A percentile compares a stretch with the other conserved stretches of the same genome.
These are phyloP conservation scores for Nephrotoma guestfalica DNA, from an alignment of 2,888 invertebrate species.

Conservation along the genomic window DNA sequence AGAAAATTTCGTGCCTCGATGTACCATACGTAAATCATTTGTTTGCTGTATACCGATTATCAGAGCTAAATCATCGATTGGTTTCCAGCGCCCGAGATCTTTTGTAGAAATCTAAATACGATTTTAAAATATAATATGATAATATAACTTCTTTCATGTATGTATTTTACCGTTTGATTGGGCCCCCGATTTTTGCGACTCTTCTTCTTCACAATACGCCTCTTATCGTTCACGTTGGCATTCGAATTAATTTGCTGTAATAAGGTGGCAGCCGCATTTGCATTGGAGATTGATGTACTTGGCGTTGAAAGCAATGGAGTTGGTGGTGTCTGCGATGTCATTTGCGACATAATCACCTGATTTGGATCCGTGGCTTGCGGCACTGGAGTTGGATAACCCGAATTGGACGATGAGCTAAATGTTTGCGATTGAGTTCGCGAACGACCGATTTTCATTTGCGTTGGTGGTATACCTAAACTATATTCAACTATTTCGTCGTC, in stretches of 20 bases:
- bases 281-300: neutral
- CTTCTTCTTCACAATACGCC: slow-evolving; percentile 11
- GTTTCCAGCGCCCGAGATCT: slow-evolving; percentile 91
- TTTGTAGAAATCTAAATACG: slow-evolving; percentile 44
- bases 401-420: slow-evolving; percentile 11
- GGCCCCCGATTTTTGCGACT: slow-evolving; percentile 22
- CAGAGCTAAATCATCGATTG: slow-evolving; percentile 87
- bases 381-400: slow-evolving; percentile 14
- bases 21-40: slow-evolving; percentile 66
- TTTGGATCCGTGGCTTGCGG: slow-evolving; percentile 15
- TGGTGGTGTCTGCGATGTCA: neutral
- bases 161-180: neutral
- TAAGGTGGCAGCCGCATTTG: neutral
- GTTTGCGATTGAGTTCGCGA: slow-evolving; percentile 38
- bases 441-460: slow-evolving; percentile 21
- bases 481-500: slow-evolving; percentile 96
- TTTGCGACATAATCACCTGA: slow-evolving; percentile 1
- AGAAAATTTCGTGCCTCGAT: slow-evolving; percentile 88
- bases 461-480: slow-evolving; percentile 53
- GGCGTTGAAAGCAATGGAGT: neutral
- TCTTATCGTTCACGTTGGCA: slow-evolving; percentile 14
- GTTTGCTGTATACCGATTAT: slow-evolving; percentile 89
- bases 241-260: slow-evolving; percentile 2
- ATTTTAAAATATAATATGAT: neutral
- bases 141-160: neutral